Evolutionary conservation across 2,888 invertebrate species (phyloP).

Genomic region (Bombyx huttoni): DNA sequence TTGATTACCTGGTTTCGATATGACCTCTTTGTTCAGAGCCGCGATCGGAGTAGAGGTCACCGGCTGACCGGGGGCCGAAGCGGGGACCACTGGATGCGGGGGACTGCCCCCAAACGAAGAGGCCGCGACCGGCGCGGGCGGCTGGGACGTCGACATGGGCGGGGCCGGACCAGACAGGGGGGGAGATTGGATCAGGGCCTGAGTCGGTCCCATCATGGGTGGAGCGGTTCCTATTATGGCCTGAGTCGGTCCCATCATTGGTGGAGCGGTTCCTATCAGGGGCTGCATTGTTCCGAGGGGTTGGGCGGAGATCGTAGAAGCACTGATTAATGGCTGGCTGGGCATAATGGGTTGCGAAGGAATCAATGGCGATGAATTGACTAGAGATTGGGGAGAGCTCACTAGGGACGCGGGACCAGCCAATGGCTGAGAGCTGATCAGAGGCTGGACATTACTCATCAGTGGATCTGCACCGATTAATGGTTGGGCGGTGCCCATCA

Average conservation of each 20-base stretch:
- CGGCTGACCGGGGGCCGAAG: conserved; percentile 33
- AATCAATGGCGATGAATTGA: conserved; percentile 6
- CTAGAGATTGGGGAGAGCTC: conserved; percentile 8
- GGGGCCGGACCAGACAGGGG: conserved; percentile 13
- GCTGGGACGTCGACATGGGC: conserved; percentile 20
- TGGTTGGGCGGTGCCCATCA: conserved; percentile 18
- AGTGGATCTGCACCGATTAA: conserved; percentile 22
- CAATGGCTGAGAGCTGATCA: conserved; percentile 21
- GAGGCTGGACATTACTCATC: conserved; percentile 20
- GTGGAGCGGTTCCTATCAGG: conserved; percentile 30
- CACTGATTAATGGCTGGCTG: conserved; percentile 14
- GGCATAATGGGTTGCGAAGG: neutral
- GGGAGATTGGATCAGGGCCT: conserved; percentile 8
- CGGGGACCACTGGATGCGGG: conserved; percentile 25
- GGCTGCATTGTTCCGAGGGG: conserved; percentile 20
- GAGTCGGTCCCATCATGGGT: conserved; percentile 15
- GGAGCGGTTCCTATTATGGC: conserved; percentile 33
- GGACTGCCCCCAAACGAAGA: conserved; percentile 42
- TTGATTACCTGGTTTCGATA: conserved; percentile 50
- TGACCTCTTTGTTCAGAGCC: conserved; percentile 36
- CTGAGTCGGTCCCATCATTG: conserved; percentile 22
- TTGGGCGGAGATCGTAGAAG: conserved; percentile 12
- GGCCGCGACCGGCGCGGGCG: conserved; percentile 23
- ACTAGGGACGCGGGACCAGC: conserved; percentile 9
- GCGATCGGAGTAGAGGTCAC: conserved; percentile 57